Percentiles rank a stretch among this genome's conserved stretches.
Evolutionary conservation across 37 sponge, comb jelly and placozoan genomes (phyloP).

Genomic region (Cliona cf. orientalis): DNA sequence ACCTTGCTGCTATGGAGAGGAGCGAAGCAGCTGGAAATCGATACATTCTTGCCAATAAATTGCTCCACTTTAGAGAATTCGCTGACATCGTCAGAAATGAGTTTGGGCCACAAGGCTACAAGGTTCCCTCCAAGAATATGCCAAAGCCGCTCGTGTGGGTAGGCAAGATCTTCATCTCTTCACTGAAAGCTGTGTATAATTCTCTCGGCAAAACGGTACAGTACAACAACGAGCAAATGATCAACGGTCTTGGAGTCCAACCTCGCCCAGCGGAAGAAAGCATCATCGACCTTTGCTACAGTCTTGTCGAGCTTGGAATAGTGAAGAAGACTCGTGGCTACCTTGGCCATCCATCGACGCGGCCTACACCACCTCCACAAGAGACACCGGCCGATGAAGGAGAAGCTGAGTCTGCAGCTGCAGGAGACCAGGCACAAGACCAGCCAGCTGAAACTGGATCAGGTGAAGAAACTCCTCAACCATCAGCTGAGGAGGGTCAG

Average conservation of each 20-base stretch:
- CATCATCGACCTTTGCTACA: constrained; percentile 84
- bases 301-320: constrained; percentile 70
- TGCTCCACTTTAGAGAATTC: constrained; percentile 48
- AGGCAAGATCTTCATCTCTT: constrained; percentile 38
- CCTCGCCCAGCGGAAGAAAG: constrained; percentile 47
- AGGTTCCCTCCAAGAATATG: constrained; percentile 15
- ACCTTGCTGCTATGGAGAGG: constrained; percentile 82
- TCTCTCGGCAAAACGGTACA: constrained; percentile 28
- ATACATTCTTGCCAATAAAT: constrained; percentile 12
- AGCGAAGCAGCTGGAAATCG: constrained; percentile 78
- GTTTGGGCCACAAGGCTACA: constrained; percentile 86
- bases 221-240: constrained; percentile 68
- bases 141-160: constrained; percentile 65
- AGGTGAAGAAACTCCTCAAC: too few relatives aligned
- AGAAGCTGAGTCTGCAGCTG: too few relatives aligned
- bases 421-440: too few relatives aligned
- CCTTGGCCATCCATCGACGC: constrained; percentile 44
- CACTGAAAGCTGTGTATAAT: constrained; percentile 29
- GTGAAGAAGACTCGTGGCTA: constrained; percentile 74
- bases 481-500: too few relatives aligned
- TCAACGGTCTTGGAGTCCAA: constrained; percentile 62
- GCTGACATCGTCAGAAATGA: constrained; percentile 58
- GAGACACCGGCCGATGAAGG: too few relatives aligned
- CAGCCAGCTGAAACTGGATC: too few relatives aligned
- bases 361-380: constrained; percentile 8